Evolutionary conservation across 92 coral and sea anemone genomes (phyloP).

Genomic region (Palythoa grandiflora): DNA sequence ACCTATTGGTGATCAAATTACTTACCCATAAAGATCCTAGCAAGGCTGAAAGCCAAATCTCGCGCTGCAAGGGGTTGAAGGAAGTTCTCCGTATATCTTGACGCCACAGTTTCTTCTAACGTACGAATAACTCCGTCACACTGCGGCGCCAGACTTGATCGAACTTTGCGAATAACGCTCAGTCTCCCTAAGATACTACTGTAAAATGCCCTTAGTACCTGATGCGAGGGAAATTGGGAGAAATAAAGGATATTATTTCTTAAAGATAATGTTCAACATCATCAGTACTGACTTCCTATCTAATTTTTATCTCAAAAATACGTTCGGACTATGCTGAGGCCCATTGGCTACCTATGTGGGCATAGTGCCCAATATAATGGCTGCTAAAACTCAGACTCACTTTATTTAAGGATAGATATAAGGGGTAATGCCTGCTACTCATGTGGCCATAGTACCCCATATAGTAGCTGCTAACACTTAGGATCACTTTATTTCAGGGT

Average conservation of each 20-base stretch:
- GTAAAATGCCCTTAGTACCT: constrained; percentile 82
- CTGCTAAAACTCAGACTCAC: too few relatives aligned
- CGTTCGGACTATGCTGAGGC: too few relatives aligned
- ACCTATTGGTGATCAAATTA: not conserved
- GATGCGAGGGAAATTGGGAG: not conserved
- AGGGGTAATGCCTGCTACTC: too few relatives aligned
- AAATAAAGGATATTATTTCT: not conserved
- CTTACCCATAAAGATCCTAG: constrained; percentile 89
- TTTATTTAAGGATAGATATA: too few relatives aligned
- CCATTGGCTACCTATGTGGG: too few relatives aligned
- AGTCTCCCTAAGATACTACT: constrained; percentile 65
- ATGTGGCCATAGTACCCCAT: too few relatives aligned
- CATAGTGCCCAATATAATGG: too few relatives aligned
- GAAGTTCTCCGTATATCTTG: constrained; percentile 54
- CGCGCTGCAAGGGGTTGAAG: constrained; percentile 83
- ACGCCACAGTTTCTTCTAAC: constrained; percentile 61
- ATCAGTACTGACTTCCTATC: too few relatives aligned
- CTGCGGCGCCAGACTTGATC: constrained; percentile 48
- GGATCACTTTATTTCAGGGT: too few relatives aligned
- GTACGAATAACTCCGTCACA: constrained; percentile 55
- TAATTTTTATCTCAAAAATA: too few relatives aligned
- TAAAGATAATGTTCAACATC: too few relatives aligned
- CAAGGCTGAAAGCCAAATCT: constrained; percentile 88
- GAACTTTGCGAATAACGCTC: constrained; percentile 57
- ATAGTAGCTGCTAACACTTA: too few relatives aligned